Evolutionary conservation across 1,140 invertebrate genomes (phyloP), one percentile per base, ranked within the genome.

Genomic region (Trichonephila clavata): DNA sequence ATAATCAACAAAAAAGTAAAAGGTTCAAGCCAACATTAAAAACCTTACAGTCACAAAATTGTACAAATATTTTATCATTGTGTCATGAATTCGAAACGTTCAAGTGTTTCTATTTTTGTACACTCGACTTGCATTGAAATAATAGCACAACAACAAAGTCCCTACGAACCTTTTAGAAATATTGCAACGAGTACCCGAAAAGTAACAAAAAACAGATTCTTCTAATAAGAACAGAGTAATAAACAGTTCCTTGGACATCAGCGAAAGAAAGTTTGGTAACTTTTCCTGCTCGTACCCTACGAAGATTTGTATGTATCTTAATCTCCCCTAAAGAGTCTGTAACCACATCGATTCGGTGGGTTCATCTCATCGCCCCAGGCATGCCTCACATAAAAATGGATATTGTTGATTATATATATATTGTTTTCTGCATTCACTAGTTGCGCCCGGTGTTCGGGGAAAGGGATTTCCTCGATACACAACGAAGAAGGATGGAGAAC

Each of bases 331-430:
- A 84, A 84, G 43, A 84, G 71, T 32, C 57, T 18, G 24, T 84
- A 84, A 57, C 83, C 71, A n/a, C 86, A 87, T 87, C 59, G 59
- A 87, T 63, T 32, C 24, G 59, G 5, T 14, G 6, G 61, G 86
- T 50, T 81, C 77, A 50, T 50, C 43, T 21, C 39, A 68, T 68
- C 3, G 71, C 71, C 71, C 71, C 27, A 18, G 71, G 71, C 71
- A 50, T 18, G 21, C 24, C 60, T 39, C 65, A 50, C 68, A 89
- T 89, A 89, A 89, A 89, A 89, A 43, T 89, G 65, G 59, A 63
- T 63, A 89, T 89, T 68, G 63, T 77, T 71, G 57, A 24, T 61
- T 32, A 86, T 63, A n/a, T n/a, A n/a, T n/a, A n/a, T n/a, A 86
- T 86, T 86, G 60, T 61, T 57, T 89, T 89, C 57, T 68, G 63